These are phyloP conservation scores for Lithosia quadra DNA, from an alignment of 2,888 invertebrate species.

Conservation along the genomic window DNA sequence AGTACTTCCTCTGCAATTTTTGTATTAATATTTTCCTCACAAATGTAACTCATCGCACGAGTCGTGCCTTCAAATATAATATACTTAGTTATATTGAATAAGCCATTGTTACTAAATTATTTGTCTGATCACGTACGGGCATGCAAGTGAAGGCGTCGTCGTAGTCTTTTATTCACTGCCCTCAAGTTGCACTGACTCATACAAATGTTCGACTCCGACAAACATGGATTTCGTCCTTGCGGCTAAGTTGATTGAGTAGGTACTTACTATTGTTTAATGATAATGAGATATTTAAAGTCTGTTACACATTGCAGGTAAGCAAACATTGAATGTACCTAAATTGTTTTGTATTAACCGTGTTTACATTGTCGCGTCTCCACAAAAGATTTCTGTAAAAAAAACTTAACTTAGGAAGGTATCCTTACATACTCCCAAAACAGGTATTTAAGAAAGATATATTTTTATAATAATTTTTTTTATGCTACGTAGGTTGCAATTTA, in stretches of 20 bases:
- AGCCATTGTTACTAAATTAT: slow-evolving; percentile 35
- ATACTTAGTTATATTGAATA: slow-evolving; percentile 19
- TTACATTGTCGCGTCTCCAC: neutral
- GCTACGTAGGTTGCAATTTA: no score
- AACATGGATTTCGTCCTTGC: slow-evolving; percentile 61
- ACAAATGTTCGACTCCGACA: slow-evolving; percentile 46
- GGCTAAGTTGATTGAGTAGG: slow-evolving; percentile 41
- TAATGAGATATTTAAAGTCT: slow-evolving; percentile 44
- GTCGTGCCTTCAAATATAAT: neutral
- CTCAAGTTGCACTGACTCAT: slow-evolving; percentile 46
- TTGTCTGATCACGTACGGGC: slow-evolving; percentile 35
- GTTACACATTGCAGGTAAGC: slow-evolving; percentile 23
- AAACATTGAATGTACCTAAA: slow-evolving; percentile 9
- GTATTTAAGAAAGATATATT: no score
- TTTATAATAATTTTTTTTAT: no score
- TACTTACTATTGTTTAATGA: slow-evolving; percentile 49
- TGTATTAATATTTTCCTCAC: neutral
- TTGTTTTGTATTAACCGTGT: neutral
- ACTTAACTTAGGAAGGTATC: no score
- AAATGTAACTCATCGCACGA: neutral
- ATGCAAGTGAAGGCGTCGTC: slow-evolving; percentile 31
- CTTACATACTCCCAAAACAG: no score
- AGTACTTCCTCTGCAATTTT: neutral
- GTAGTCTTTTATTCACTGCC: slow-evolving; percentile 28
- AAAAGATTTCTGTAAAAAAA: neutral